These are phyloP conservation scores for Drosophila nigricruria DNA, from an alignment of 2,888 invertebrate genomes.

Conservation along the genomic window DNA sequence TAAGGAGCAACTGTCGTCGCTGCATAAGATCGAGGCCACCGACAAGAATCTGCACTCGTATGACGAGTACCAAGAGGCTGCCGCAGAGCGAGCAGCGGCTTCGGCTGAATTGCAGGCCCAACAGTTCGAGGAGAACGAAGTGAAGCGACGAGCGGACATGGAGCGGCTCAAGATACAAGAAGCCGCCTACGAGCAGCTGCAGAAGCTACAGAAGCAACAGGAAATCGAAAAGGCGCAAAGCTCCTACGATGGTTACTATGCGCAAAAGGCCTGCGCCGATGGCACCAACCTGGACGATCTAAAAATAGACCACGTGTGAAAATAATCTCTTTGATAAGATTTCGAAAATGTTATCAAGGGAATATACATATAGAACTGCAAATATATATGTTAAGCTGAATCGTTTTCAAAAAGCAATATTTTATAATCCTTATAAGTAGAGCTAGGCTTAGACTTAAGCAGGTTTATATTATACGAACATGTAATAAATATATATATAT, in stretches of 20 bases:
- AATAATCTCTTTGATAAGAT: slow-evolving; percentile 20
- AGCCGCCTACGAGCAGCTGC: slow-evolving; percentile 78
- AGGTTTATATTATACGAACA: not conserved
- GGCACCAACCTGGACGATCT: slow-evolving; percentile 61
- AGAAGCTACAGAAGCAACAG: slow-evolving; percentile 70
- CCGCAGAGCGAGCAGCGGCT: slow-evolving; percentile 76
- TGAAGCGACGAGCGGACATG: slow-evolving; percentile 73
- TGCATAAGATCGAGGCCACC: slow-evolving; percentile 66
- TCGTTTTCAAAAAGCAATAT: slow-evolving; percentile 52
- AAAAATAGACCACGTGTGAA: slow-evolving; percentile 69
- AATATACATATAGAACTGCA: not conserved
- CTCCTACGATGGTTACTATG: slow-evolving; percentile 75
- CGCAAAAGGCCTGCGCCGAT: slow-evolving; percentile 67
- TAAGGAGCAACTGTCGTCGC: slow-evolving; percentile 72
- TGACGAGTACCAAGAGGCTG: slow-evolving; percentile 75
- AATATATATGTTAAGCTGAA: slow-evolving; percentile 4
- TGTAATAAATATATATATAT: not conserved
- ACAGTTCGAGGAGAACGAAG: slow-evolving; percentile 78
- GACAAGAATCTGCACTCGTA: slow-evolving; percentile 70
- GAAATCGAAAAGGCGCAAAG: slow-evolving; percentile 73
- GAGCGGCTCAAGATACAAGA: slow-evolving; percentile 78
- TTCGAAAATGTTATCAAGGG: slow-evolving; percentile 44
- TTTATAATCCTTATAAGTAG: slow-evolving; percentile 34
- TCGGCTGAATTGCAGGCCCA: slow-evolving; percentile 80
- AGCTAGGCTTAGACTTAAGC: slow-evolving; percentile 19